A percentile compares a stretch with the other conserved stretches of the same genome.
Evolutionary conservation across 2,888 invertebrate genomes (phyloP).

Genomic region (Anticlea derivata): DNA sequence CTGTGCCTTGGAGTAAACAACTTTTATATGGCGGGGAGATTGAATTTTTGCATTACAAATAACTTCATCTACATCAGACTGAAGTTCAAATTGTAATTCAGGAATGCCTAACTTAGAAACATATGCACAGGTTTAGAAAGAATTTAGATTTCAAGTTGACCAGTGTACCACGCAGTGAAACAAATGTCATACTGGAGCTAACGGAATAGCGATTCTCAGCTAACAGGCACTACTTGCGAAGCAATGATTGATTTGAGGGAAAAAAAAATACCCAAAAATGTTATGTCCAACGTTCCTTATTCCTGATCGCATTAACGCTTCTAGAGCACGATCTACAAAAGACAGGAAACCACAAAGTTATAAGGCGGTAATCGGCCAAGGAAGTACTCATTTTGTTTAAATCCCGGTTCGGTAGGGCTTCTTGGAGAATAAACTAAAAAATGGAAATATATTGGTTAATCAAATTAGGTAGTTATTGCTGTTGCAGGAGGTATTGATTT

Average conservation of each 20-base stretch:
- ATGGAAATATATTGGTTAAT: conserved; percentile 16
- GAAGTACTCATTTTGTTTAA: conserved; percentile 19
- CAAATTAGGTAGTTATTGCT: conserved; percentile 4
- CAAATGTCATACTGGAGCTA: too few species aligned
- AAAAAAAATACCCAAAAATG: background rate
- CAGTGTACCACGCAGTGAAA: too few species aligned
- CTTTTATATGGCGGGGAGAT: conserved; percentile 14
- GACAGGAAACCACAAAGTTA: conserved; percentile 27
- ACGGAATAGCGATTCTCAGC: too few species aligned
- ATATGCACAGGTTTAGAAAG: too few species aligned
- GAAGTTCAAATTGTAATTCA: background rate
- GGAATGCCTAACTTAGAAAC: too few species aligned
- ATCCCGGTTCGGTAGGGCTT: conserved; percentile 22
- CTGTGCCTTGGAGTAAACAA: conserved; percentile 18
- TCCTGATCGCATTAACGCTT: background rate
- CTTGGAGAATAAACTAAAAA: conserved; percentile 15
- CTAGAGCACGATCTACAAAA: conserved; percentile 7
- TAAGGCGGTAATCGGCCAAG: conserved; percentile 17
- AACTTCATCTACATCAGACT: background rate
- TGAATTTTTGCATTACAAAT: conserved; percentile 26
- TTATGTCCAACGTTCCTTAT: background rate
- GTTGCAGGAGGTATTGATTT: conserved; percentile 1
- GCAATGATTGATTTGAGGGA: too few species aligned
- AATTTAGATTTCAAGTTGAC: too few species aligned
- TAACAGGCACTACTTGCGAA: too few species aligned